phyloP scores from a whole-genome alignment of 2,888 invertebrate species.

The Leucophenga maculata region DNA sequence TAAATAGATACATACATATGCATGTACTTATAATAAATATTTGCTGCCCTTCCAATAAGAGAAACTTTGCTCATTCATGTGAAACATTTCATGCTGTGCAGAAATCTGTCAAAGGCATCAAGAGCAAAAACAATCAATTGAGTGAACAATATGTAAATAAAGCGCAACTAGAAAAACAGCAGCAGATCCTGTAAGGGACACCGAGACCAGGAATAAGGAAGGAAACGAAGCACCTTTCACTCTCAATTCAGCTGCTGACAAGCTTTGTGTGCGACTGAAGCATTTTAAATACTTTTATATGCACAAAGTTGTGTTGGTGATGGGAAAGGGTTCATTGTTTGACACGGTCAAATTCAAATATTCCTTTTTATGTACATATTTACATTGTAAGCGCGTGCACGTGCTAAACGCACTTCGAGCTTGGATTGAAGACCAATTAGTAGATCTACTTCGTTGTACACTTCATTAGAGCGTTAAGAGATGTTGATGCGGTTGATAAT shows the following conservation, averaged over 20 bases:
- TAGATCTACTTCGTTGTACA: constrained; percentile 40
- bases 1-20: too few relatives aligned
- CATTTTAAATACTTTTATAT: too few relatives aligned
- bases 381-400: constrained; percentile 48
- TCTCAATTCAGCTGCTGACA: not conserved
- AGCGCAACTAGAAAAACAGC: constrained; percentile 37
- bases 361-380: constrained; percentile 46
- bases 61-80: constrained; percentile 44
- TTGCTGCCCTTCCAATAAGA: not conserved
- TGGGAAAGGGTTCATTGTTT: constrained; percentile 38
- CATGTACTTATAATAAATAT: too few relatives aligned
- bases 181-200: not conserved
- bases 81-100: constrained; percentile 42
- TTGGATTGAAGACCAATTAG: constrained; percentile 59
- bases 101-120: constrained; percentile 62
- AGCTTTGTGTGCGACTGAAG: not conserved
- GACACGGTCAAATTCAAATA: not conserved
- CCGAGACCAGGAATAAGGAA: not conserved
- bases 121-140: constrained; percentile 56
- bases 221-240: not conserved
- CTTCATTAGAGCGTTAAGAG: constrained; percentile 58
- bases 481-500: constrained; percentile 29
- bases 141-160: constrained; percentile 63
- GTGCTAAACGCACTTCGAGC: constrained; percentile 47
- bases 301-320: too few relatives aligned